phyloP scores from a whole-genome alignment of 2,113 vertebrate species.

The Lepus timidus region DNA sequence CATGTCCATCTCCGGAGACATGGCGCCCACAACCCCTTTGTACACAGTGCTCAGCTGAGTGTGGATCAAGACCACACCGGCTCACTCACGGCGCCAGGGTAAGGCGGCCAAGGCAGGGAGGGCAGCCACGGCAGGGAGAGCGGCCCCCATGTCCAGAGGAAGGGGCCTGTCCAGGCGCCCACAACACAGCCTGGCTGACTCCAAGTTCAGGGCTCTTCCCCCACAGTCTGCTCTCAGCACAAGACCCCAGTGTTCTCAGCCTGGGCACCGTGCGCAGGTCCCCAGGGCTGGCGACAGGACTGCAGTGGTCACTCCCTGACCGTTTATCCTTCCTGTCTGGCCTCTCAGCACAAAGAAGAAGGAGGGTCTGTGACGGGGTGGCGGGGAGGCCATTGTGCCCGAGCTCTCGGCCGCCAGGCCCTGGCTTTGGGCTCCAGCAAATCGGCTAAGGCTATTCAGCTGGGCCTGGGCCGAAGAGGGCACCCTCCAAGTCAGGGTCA shows the following conservation, averaged over 20 bases:
- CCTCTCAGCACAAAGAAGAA: not conserved
- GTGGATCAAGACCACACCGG: not conserved
- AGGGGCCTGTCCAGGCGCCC: not conserved
- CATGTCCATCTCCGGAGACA: not conserved
- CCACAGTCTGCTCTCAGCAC: not conserved
- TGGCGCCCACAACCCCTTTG: rapidly evolving
- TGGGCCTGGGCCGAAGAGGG: not conserved
- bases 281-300: not conserved
- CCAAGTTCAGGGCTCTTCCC: too few relatives aligned
- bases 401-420: not conserved
- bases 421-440: not conserved
- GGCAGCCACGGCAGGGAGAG: not conserved
- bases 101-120: not conserved
- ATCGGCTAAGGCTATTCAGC: not conserved
- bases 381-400: too few relatives aligned
- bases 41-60: too few relatives aligned
- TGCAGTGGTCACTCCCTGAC: not conserved
- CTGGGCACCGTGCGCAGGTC: not conserved
- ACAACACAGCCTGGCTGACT: not conserved
- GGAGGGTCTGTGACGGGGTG: not conserved
- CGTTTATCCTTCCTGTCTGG: not conserved
- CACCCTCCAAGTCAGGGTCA: not conserved
- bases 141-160: not conserved
- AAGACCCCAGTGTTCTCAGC: not conserved
- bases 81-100: rapidly evolving